Evolutionary conservation across 2,113 vertebrate species (phyloP).

Genomic region (Pelodiscus sinensis): DNA sequence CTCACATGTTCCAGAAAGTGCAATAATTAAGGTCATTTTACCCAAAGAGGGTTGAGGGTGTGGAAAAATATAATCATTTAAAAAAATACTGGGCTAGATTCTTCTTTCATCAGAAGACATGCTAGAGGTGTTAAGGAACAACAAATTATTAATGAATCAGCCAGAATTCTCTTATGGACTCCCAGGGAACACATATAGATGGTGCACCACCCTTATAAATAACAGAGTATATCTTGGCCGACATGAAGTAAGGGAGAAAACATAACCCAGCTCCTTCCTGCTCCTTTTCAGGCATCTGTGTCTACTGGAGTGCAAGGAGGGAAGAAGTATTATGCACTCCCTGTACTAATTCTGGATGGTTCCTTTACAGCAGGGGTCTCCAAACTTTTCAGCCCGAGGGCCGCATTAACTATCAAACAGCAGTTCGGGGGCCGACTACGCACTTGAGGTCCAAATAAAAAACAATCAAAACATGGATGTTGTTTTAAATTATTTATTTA

Average conservation of each 20-base stretch:
- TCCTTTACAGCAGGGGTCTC: too few species aligned
- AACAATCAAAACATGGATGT: too few species aligned
- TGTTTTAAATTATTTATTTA: too few species aligned
- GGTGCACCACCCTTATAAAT: fast-evolving
- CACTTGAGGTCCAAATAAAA: too few species aligned
- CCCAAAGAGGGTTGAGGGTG: conserved; percentile 17
- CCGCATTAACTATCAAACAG: too few species aligned
- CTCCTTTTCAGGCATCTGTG: background rate
- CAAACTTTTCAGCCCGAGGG: too few species aligned
- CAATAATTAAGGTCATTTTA: background rate
- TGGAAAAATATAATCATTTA: background rate
- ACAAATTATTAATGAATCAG: conserved; percentile 28
- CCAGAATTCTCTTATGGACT: background rate
- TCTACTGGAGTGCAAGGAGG: background rate
- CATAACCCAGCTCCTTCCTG: background rate
- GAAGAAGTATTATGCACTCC: background rate
- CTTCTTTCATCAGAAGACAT: background rate
- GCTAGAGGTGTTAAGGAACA: background rate
- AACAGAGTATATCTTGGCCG: fast-evolving
- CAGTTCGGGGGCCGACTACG: too few species aligned
- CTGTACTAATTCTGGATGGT: background rate
- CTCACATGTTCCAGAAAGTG: background rate
- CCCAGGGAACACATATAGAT: background rate
- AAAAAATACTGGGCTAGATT: background rate
- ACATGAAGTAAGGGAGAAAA: fast-evolving